Evolutionary conservation across 2,113 vertebrate genomes (phyloP).

Genomic region (Gobiocypris rarus): DNA sequence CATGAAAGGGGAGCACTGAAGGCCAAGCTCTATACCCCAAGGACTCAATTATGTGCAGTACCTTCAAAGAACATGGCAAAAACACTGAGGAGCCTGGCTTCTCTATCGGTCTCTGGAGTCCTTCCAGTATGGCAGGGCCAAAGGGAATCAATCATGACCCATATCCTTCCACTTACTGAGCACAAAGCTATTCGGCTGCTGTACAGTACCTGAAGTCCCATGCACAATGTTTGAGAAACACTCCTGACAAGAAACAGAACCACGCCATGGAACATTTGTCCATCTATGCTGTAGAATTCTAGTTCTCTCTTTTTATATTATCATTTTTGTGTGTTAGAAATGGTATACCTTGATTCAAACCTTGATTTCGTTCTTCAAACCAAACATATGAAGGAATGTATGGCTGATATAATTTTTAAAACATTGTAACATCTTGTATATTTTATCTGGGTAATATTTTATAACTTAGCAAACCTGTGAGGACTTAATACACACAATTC

Average conservation of each 20-base stretch:
- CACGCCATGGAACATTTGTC: not conserved
- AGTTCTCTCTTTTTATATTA: not conserved
- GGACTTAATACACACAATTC: not conserved
- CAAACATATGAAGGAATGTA: not conserved
- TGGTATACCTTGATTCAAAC: not conserved
- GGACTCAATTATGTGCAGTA: slow-evolving; percentile 48
- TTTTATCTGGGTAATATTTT: not conserved
- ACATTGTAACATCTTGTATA: not conserved
- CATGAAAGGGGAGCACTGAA: slow-evolving; percentile 17
- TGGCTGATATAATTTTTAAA: not conserved
- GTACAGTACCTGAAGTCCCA: not conserved
- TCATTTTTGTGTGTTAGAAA: not conserved
- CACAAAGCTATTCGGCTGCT: not conserved
- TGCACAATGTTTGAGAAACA: not conserved
- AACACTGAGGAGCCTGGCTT: not conserved
- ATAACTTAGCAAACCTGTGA: slow-evolving; percentile 1
- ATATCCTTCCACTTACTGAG: slow-evolving; percentile 14
- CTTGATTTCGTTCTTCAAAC: slow-evolving; percentile 5
- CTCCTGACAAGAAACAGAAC: not conserved
- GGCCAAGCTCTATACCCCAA: slow-evolving; percentile 22
- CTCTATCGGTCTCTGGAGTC: not conserved
- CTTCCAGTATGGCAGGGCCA: not conserved
- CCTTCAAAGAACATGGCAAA: slow-evolving; percentile 43
- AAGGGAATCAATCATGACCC: slow-evolving; percentile 20
- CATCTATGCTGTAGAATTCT: not conserved